Evolutionary conservation across 2,113 vertebrate species (phyloP), one percentile per base, ranked within the genome.

Genomic region (Pantherophis guttatus): DNA sequence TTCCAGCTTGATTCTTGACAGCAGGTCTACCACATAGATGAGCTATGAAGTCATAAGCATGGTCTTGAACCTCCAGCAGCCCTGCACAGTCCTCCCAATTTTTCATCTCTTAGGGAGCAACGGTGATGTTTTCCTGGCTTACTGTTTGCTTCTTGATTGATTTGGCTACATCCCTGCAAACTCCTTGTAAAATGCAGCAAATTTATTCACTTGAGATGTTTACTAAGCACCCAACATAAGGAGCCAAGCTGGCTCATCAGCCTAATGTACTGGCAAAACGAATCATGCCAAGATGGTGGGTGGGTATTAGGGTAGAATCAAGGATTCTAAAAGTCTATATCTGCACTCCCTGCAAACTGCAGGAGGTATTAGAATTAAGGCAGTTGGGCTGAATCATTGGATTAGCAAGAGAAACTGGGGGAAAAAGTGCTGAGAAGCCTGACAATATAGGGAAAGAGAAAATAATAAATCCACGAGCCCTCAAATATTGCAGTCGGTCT

Each of bases 231-330:
- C 55, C 44, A 65, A 57, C 75, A 90, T 65, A 90, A 93, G 57
- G 57, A 93, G 81, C 75, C 92, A 90, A 93, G 88, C 81, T 93
- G 89, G 44, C 92, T 93, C 89, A 90, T 93, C 75, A 90, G 92
- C 48, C 48, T 90, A 93, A 90, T 93, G 75, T 86, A 50, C 57
- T 90, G 92, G 88, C 75, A 90, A 54, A 87, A 81, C 33, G 33
- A 50, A 59, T 86, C 65, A 75, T 86, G 87, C 87, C 26, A 93
- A 39, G 62, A 75, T 48, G 24, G 53, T 75, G 29, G 54, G 75
- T 86, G 88, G 92, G 26, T 85, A 54, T 13, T 52, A 50, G 55
- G 54, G 8, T 17, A 90, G 70, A 90, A 58, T 89, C 54, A 15
- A 23, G 48, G 86, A 15, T 93, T 90, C 29, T 58, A 54, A 85